phyloP scores from a whole-genome alignment of 2,113 vertebrate species.

The Corythornis madagascariensis region DNA sequence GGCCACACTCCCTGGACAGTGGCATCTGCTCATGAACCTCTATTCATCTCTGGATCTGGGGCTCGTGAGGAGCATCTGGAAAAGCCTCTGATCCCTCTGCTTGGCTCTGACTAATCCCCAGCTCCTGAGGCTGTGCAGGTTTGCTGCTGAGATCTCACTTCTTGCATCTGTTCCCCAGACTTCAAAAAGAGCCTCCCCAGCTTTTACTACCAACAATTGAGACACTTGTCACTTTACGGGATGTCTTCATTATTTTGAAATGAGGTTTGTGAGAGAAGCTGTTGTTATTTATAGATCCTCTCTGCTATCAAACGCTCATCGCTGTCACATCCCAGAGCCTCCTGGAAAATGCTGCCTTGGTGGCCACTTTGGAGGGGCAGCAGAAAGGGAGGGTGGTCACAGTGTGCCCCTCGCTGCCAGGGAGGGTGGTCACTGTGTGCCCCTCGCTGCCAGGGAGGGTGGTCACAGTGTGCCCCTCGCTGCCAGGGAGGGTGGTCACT shows the following conservation, averaged over 20 bases:
- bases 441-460: background rate
- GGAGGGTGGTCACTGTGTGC: too few relatives aligned
- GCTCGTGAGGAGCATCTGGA: background rate
- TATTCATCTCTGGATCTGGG: background rate
- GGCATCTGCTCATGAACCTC: background rate
- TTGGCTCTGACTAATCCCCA: background rate
- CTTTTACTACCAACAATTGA: background rate
- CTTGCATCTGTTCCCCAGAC: background rate
- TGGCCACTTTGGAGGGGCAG: background rate
- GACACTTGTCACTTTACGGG: slow-evolving; percentile 32
- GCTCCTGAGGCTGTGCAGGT: background rate
- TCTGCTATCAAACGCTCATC: slow-evolving; percentile 19
- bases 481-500: background rate
- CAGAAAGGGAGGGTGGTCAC: background rate
- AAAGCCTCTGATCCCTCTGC: background rate
- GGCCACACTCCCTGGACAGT: background rate
- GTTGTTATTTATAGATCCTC: slow-evolving; percentile 57
- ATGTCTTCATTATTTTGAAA: slow-evolving; percentile 54
- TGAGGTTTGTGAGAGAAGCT: slow-evolving; percentile 4
- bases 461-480: too few relatives aligned
- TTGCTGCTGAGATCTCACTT: background rate
- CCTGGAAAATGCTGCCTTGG: background rate
- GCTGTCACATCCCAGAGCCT: background rate
- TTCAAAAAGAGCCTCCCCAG: background rate
- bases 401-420: background rate